Conservation (phyloP, 2,888 invertebrate species). For the Lasius platythorax region DNA sequence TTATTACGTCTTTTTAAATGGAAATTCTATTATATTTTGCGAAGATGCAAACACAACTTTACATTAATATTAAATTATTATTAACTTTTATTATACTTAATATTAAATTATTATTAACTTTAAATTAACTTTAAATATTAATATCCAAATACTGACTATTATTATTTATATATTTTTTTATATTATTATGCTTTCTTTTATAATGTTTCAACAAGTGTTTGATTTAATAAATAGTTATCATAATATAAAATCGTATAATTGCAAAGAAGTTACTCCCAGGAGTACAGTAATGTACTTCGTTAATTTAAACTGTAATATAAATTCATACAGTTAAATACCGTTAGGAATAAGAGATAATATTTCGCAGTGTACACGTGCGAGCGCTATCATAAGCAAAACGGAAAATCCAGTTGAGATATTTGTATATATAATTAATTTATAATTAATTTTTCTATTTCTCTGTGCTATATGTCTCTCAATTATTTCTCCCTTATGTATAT, state of each 20-base stretch:
- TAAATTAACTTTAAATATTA: background rate
- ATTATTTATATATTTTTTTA: background rate
- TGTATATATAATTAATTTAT: conserved; percentile 8
- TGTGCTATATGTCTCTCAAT: background rate
- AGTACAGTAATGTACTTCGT: background rate
- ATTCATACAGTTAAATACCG: conserved; percentile 23
- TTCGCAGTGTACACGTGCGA: background rate
- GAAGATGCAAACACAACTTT: background rate
- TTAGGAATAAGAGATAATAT: conserved; percentile 8
- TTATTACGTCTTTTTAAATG: conserved; percentile 35
- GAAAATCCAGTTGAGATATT: background rate
- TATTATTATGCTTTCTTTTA: background rate
- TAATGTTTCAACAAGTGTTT: background rate
- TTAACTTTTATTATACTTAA: background rate
- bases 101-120: conserved; percentile 1
- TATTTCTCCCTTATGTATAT: background rate
- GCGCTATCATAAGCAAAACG: background rate
- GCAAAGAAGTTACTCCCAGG: background rate
- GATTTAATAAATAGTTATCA: background rate
- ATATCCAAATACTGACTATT: background rate
- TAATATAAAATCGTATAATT: conserved; percentile 6
- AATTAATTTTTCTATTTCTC: background rate
- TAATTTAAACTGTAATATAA: conserved; percentile 23
- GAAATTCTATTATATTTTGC: conserved; percentile 20
- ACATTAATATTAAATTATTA: conserved; percentile 5